A percentile compares a stretch with the other conserved stretches of the same genome.
Conservation (phyloP, 2,888 invertebrate species). For the Chalcosyrphus nemorum region DNA sequence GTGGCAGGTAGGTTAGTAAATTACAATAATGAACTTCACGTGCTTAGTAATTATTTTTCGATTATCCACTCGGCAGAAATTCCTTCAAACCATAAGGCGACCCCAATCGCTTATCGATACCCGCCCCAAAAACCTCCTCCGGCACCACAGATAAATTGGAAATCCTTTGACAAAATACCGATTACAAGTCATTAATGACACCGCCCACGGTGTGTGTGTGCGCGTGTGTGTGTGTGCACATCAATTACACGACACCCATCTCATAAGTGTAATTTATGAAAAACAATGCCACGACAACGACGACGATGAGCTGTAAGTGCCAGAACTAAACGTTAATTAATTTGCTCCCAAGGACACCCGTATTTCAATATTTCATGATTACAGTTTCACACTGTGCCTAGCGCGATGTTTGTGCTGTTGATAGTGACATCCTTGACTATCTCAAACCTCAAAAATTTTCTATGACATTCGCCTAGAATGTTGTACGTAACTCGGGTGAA, state of each 20-base stretch:
- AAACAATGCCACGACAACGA: constrained; percentile 35
- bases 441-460: constrained; percentile 22
- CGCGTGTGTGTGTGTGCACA: constrained; percentile 17
- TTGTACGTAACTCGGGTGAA: constrained; percentile 15
- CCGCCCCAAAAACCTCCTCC: neutral
- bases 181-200: constrained; percentile 42
- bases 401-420: too few relatives aligned
- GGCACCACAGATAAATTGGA: neutral
- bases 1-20: too few relatives aligned
- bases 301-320: neutral
- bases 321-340: constrained; percentile 45
- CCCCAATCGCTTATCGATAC: constrained; percentile 33
- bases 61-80: constrained; percentile 19
- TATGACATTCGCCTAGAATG: neutral
- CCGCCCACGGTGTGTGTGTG: constrained; percentile 6
- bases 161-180: constrained; percentile 42
- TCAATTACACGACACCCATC: constrained; percentile 35
- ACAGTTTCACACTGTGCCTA: constrained; percentile 13
- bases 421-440: neutral
- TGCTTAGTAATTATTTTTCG: constrained; percentile 33
- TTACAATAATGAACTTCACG: neutral
- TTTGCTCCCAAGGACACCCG: constrained; percentile 28
- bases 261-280: constrained; percentile 55
- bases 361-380: constrained; percentile 53
- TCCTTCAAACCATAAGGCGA: constrained; percentile 1